phyloP scores from a whole-genome alignment of 2,113 vertebrate genomes.

The Sebastes schlegelii region DNA sequence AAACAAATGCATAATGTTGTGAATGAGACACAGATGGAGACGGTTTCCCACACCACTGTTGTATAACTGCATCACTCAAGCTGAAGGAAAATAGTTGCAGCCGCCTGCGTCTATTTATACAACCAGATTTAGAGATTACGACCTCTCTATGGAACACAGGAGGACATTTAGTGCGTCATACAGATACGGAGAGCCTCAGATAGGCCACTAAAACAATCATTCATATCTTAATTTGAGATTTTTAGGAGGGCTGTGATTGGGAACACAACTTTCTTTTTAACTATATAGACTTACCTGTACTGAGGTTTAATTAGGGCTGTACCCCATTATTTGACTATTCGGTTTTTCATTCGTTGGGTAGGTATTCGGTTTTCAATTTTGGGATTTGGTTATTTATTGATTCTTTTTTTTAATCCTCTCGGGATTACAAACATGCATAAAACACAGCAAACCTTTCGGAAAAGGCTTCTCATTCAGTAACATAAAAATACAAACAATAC shows the following conservation, averaged over 20 bases:
- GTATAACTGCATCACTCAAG: conserved; percentile 36
- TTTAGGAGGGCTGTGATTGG: not conserved
- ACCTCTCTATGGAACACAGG: conserved; percentile 46
- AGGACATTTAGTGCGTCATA: conserved; percentile 59
- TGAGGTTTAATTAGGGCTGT: not conserved
- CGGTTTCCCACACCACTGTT: not conserved
- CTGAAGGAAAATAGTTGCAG: conserved; percentile 23
- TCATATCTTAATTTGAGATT: too few relatives aligned
- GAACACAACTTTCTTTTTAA: not conserved
- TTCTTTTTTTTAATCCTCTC: too few relatives aligned
- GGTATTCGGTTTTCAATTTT: too few relatives aligned
- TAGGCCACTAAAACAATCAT: not conserved
- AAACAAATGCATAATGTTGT: not conserved
- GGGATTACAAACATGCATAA: too few relatives aligned
- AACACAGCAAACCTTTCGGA: too few relatives aligned
- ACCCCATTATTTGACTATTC: too few relatives aligned
- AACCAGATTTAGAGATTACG: conserved; percentile 63
- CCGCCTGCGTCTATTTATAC: conserved; percentile 66
- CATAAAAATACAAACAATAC: too few relatives aligned
- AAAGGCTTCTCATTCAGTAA: too few relatives aligned
- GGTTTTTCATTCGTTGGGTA: too few relatives aligned
- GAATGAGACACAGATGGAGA: conserved; percentile 5
- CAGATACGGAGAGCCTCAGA: not conserved
- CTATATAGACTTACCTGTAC: not conserved
- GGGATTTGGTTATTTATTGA: too few relatives aligned